These are phyloP conservation scores for Conger conger DNA, from an alignment of 2,113 vertebrate genomes.

Conservation along the genomic window DNA sequence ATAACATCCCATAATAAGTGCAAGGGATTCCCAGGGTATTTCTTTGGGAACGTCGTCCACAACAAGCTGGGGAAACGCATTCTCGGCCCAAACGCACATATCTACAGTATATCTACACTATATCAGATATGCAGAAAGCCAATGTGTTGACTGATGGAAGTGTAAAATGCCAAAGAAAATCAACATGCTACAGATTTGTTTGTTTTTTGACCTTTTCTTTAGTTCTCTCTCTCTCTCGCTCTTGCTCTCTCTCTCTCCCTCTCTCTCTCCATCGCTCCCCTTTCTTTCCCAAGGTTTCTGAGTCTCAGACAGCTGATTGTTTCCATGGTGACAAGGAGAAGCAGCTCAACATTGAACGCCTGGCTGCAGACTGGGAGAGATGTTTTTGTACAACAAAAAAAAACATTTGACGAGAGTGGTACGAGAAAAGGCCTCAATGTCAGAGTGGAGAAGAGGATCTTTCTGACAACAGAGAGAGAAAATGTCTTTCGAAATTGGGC, in stretches of 20 bases:
- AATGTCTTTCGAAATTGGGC: not conserved
- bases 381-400: not conserved
- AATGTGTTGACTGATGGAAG: too few relatives aligned
- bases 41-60: too few relatives aligned
- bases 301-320: not conserved
- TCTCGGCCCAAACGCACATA: too few relatives aligned
- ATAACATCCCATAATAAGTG: too few relatives aligned
- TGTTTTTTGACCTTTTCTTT: not conserved
- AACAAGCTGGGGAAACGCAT: too few relatives aligned
- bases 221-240: not conserved
- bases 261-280: not conserved
- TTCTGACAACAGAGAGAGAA: not conserved
- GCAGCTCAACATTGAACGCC: not conserved
- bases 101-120: too few relatives aligned
- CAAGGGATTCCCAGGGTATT: too few relatives aligned
- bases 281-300: not conserved
- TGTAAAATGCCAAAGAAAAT: too few relatives aligned
- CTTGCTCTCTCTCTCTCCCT: not conserved
- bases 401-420: not conserved
- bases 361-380: not conserved
- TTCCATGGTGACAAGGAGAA: conserved; percentile 1
- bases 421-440: not conserved
- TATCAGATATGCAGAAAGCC: too few relatives aligned
- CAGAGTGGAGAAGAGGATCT: not conserved
- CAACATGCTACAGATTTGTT: not conserved